A percentile compares a stretch with the other conserved stretches of the same genome.
phyloP scores from a whole-genome alignment of 2,797 vertebrate species.

The Pseudocheirus occidentalis region DNA sequence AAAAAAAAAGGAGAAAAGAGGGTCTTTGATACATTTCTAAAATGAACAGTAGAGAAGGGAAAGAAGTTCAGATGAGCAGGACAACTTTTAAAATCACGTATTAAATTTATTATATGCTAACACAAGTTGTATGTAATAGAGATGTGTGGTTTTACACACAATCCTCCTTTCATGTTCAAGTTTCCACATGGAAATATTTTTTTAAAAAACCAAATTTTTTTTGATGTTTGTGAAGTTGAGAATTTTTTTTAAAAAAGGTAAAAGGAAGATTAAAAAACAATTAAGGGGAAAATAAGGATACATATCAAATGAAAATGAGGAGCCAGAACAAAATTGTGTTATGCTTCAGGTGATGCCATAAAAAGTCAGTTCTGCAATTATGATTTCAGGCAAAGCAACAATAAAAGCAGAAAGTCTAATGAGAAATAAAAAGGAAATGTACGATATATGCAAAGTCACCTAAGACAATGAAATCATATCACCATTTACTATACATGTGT shows the following conservation, averaged over 20 bases:
- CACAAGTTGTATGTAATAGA: background rate
- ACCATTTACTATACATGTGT: background rate
- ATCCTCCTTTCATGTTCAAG: background rate
- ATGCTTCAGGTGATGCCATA: background rate
- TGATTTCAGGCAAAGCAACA: background rate
- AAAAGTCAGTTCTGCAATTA: background rate
- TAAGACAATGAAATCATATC: background rate
- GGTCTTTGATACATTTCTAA: background rate
- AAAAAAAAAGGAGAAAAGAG: background rate
- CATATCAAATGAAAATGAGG: background rate
- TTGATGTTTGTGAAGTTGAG: background rate
- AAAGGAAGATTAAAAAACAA: background rate
- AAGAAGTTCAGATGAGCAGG: background rate
- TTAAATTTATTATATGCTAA: background rate
- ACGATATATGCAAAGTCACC: background rate
- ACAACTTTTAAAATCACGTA: background rate
- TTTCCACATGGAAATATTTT: background rate
- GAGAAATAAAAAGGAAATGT: background rate
- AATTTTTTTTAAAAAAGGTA: background rate
- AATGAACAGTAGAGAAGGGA: background rate
- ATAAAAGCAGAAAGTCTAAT: background rate
- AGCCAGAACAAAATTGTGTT: background rate
- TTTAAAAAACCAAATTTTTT: background rate
- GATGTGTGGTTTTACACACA: background rate
- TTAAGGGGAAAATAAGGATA: background rate